A percentile compares a stretch with the other conserved stretches of the same genome.
phyloP scores from a whole-genome alignment of 2,888 invertebrate genomes.

The Drosophila leonis region DNA sequence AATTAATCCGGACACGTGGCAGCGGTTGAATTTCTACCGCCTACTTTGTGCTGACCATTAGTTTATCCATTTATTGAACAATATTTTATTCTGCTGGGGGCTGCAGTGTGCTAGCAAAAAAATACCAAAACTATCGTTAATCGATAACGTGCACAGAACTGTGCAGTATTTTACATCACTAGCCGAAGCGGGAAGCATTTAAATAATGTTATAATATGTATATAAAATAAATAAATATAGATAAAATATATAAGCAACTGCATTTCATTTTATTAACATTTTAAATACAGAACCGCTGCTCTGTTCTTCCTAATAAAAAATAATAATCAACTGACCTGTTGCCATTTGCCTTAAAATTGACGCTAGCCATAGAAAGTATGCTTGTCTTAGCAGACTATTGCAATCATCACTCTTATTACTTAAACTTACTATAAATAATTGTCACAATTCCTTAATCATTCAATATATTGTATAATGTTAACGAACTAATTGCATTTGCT shows the following conservation, averaged over 20 bases:
- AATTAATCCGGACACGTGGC: constrained; percentile 49
- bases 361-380: not conserved
- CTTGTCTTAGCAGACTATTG: not conserved
- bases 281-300: no score
- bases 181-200: not conserved
- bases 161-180: not conserved
- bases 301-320: no score
- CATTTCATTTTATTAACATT: no score
- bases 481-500: not conserved
- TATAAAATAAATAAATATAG: not conserved
- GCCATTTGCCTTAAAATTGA: not conserved
- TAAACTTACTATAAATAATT: not conserved
- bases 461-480: not conserved
- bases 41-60: constrained; percentile 49
- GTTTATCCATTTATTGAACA: constrained; percentile 56
- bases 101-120: constrained; percentile 11
- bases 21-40: constrained; percentile 32
- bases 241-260: no score
- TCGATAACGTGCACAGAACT: constrained; percentile 2
- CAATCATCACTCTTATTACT: no score
- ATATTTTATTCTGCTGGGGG: constrained; percentile 46
- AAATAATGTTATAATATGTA: not conserved
- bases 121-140: constrained; percentile 32
- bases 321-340: not conserved
- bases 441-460: not conserved